Evolutionary conservation across 2,888 invertebrate species (phyloP), one percentile per base, ranked within the genome.

Genomic region (Chironomus riparius): DNA sequence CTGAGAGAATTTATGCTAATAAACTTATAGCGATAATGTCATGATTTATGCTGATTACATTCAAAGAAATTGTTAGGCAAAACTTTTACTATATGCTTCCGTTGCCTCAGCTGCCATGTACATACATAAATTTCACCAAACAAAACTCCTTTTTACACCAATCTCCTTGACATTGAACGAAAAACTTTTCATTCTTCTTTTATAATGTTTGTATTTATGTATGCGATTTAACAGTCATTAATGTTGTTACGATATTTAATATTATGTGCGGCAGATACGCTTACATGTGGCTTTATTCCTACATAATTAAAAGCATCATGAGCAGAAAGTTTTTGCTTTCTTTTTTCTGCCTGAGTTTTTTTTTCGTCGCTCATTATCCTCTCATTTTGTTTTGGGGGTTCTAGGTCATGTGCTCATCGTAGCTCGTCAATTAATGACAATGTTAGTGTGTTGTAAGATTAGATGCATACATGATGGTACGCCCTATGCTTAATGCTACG

Each of bases 11-110:
- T 4, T 70, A 70, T 47, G 70, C 18, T 47, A 70, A 70, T 47
- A 47, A 70, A 70, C 47, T 70, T 48, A 38, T 38, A 70, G 70
- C 13, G 70, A 70, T 56, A 70, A 70, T 70, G 22, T 24, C 22
- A 70, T 70, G 62, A 72, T 62, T 72, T 47, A 72, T 72, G 72
- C 38, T 72, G 72, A 72, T 72, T 72, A 56, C 47, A 72, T 28
- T 47, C n/a, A 72, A 72, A 72, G n/a, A 48, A 21, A 28, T 15
- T 68, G n/a, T 21, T 24, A 7, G 38, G 38, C 38, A 10, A 38
- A 38, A 38, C 10, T 38, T 38, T 38, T 38, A 38, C 38, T 38
- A 38, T 38, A 38, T 38, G 38, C 28, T 5, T 2, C 6, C 28
- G 5, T 28, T 28, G 28, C 38, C 38, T 38, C 38, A 38, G 38